Base-by-base conservation (phyloP, 2,797 vertebrate species). In the Tokudaia muenninki region DNA sequence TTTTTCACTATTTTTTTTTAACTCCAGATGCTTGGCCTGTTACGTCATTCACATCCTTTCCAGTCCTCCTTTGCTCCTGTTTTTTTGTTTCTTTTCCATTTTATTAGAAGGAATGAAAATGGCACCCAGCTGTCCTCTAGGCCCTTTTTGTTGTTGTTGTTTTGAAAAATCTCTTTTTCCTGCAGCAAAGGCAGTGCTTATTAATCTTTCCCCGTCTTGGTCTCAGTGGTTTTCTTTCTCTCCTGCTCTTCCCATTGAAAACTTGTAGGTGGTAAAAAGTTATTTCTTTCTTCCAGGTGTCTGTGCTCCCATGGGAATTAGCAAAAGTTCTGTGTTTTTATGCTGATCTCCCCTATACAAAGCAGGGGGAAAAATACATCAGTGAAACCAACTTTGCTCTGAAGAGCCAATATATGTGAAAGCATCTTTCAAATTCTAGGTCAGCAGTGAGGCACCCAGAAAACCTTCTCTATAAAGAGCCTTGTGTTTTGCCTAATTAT, bases 391-490 rank as follows among this genome's bases (percentile, higher is more conserved):
- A 70, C 59, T 88, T 95, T 86, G 72, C 95, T 96, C 67, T 96
- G 92, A 95, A 94, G 67, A 97, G 94, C 91, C 93, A 59, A 70
- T 94, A 79, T 65, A 47, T 83, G 57, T 72, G 75, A 67, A 93
- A 90, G 24, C 34, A 92, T 83, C 93, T 96, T 97, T 97, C 92
- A 92, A 80, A 97, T 96, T 98, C 95, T 93, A 95, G 97, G 95
- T 96, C 95, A 97, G 83, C 50, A 47, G 91, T 13, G 55, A 96
- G 55, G 22, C 67, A n/a, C 34, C 22, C 24, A 92, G 55, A 75
- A 94, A 95, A 41, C 10, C 72, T 95, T 81, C 78, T 94, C 93
- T 79, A 34, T 50, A 92, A 94, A 97, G 74, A 63, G 61, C 29
- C 74, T 95, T 77, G 37, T 80, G 55, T 92, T 94, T 91, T 95